phyloP scores from a whole-genome alignment of 2,888 invertebrate species.

The Conomelus anceps region DNA sequence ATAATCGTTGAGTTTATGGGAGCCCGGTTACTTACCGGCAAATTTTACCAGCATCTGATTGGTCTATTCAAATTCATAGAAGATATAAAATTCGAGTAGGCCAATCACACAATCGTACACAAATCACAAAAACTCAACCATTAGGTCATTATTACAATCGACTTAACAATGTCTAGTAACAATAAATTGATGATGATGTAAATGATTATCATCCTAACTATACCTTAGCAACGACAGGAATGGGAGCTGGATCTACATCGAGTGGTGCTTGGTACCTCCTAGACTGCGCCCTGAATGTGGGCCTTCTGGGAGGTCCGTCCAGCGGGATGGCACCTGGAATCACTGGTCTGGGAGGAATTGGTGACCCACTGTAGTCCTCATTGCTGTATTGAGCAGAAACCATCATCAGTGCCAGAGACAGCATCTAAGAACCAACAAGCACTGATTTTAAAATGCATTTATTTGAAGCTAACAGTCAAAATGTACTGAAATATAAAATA shows the following conservation, averaged over 20 bases:
- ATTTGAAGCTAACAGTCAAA: no score
- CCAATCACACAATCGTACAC: no score
- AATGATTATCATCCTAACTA: conserved; percentile 32
- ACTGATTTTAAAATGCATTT: no score
- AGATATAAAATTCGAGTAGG: no score
- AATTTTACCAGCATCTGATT: no score
- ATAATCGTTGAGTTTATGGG: no score
- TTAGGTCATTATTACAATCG: no score
- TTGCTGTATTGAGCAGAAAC: conserved; percentile 22
- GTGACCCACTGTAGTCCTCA: conserved; percentile 37
- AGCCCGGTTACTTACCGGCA: no score
- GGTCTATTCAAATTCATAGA: no score
- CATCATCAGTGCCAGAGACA: neutral
- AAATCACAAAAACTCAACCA: no score
- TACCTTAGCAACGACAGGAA: conserved; percentile 44
- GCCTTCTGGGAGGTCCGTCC: conserved; percentile 38
- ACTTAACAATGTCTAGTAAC: no score
- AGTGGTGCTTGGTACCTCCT: conserved; percentile 1
- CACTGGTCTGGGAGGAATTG: conserved; percentile 56
- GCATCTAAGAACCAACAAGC: neutral
- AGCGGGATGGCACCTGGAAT: conserved; percentile 58
- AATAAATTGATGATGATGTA: conserved; percentile 10
- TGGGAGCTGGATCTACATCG: conserved; percentile 22
- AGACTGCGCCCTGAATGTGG: conserved; percentile 35
- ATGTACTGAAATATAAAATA: no score